Conservation (phyloP, 2,113 vertebrate species). For the Oreocharis arfaki region DNA sequence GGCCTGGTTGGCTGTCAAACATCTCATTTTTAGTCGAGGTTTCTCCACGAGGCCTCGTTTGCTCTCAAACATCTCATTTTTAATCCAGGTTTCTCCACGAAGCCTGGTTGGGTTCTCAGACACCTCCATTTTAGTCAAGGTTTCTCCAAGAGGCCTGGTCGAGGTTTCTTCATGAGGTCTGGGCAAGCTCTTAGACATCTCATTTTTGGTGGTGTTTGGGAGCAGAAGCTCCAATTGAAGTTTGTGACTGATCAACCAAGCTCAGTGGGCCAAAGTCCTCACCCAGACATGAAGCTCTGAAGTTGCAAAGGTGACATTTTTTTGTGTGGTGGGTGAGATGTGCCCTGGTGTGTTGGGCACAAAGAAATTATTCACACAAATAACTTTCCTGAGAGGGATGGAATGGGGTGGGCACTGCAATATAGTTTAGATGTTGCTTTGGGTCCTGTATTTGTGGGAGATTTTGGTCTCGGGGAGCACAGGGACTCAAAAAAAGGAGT, state of each 20-base stretch:
- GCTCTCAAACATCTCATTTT: neutral
- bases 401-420: too few relatives aligned
- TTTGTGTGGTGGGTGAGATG: neutral
- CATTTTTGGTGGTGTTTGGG: neutral
- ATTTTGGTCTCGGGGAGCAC: neutral
- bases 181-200: fast-evolving
- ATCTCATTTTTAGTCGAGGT: neutral
- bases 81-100: neutral
- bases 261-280: neutral
- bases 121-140: neutral
- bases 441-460: neutral
- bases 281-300: fast-evolving
- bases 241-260: neutral
- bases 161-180: neutral
- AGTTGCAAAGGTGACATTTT: fast-evolving
- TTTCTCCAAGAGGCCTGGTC: neutral
- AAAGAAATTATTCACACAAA: neutral
- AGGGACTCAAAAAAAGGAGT: neutral
- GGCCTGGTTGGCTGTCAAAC: neutral
- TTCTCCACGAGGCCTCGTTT: neutral
- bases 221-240: neutral
- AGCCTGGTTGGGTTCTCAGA: neutral
- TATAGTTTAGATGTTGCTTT: neutral
- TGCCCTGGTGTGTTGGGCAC: too few relatives aligned
- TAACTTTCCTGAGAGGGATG: neutral